phyloP scores from a whole-genome alignment of 2,113 vertebrate genomes.

The Atlantisia rogersi region DNA sequence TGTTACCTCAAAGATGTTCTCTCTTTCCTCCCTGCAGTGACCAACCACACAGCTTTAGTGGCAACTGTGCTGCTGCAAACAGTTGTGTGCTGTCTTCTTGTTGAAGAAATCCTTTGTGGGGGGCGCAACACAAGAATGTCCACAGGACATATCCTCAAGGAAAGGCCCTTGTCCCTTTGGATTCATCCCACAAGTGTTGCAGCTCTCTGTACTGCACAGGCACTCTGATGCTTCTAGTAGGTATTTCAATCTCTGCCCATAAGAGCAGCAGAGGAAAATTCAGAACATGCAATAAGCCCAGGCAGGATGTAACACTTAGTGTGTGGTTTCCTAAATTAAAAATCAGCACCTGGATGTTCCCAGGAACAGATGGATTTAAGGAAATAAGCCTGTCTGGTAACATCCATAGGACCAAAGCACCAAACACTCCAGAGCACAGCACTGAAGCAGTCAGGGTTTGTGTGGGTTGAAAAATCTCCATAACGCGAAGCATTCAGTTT shows the following conservation, averaged over 20 bases:
- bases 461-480: neutral
- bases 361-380: neutral
- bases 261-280: neutral
- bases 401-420: neutral
- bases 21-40: neutral
- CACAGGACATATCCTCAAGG: neutral
- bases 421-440: neutral
- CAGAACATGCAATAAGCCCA: neutral
- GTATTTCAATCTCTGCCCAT: neutral
- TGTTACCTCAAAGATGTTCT: neutral
- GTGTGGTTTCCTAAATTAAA: neutral
- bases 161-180: neutral
- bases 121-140: neutral
- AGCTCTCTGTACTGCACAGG: neutral
- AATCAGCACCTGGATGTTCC: neutral
- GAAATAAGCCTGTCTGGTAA: neutral
- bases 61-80: neutral
- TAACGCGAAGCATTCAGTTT: neutral
- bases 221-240: neutral
- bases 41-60: neutral
- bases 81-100: neutral
- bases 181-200: neutral
- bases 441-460: neutral
- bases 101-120: neutral
- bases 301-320: neutral